Percentiles rank a stretch among this genome's conserved stretches.
phyloP scores from a whole-genome alignment of 2,797 vertebrate genomes.

The Sphenopsis melanotis region DNA sequence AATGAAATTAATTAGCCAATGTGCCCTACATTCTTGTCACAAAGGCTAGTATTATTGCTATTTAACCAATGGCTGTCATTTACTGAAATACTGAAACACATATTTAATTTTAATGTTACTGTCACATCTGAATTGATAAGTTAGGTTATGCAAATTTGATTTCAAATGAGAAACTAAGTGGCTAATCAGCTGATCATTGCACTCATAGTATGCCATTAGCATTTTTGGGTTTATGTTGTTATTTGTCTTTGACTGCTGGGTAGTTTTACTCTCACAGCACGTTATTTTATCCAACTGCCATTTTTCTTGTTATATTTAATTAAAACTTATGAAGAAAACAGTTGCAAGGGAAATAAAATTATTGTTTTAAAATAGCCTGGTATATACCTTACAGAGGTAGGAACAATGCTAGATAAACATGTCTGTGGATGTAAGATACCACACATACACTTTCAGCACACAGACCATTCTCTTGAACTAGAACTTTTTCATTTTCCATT shows the following conservation, averaged over 20 bases:
- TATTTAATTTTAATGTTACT: constrained; percentile 52
- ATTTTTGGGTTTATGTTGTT: constrained; percentile 9
- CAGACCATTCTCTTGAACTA: not conserved
- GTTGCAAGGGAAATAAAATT: not conserved
- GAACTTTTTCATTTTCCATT: fast-evolving
- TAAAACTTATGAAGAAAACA: constrained; percentile 16
- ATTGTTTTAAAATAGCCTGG: not conserved
- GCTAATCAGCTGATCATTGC: constrained; percentile 42
- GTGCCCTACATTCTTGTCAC: not conserved
- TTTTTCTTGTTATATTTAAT: constrained; percentile 42
- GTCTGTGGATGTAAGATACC: not conserved
- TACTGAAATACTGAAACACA: constrained; percentile 40
- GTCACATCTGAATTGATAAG: constrained; percentile 39
- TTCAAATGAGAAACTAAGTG: constrained; percentile 48
- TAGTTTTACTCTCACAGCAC: not conserved
- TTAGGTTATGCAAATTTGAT: constrained; percentile 47
- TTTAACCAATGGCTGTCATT: constrained; percentile 53
- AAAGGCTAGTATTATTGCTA: constrained; percentile 45
- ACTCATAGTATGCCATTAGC: constrained; percentile 8
- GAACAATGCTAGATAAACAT: not conserved
- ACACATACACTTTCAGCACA: not conserved
- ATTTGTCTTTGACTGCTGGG: constrained; percentile 29
- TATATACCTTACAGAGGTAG: not conserved
- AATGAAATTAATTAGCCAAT: constrained; percentile 39
- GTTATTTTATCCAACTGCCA: not conserved